Conservation (phyloP, 2,888 invertebrate genomes). For the Apamea sordens region DNA sequence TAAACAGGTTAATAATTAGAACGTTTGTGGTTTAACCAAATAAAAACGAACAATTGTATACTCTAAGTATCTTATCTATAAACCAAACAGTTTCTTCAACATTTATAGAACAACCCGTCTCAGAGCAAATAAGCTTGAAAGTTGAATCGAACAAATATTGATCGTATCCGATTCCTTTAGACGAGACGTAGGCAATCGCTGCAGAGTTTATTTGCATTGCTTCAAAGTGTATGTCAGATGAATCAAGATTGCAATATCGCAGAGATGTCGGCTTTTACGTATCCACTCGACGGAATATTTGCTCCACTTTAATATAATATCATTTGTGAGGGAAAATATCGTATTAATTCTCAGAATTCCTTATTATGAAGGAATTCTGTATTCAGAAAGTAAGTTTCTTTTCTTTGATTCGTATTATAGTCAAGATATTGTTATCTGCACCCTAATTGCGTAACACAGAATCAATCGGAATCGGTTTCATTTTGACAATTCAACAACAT, state of each 20-base stretch:
- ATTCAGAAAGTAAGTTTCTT: not conserved
- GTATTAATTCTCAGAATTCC: constrained; percentile 16
- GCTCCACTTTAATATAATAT: constrained; percentile 28
- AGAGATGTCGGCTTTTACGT: constrained; percentile 39
- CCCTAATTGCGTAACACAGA: no score
- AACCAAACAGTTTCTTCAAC: constrained; percentile 24
- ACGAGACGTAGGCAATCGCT: constrained; percentile 47
- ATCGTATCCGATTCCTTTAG: constrained; percentile 44
- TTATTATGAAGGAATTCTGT: constrained; percentile 1
- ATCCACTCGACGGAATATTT: constrained; percentile 46
- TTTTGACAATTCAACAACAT: no score
- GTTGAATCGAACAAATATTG: constrained; percentile 54
- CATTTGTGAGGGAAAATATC: not conserved
- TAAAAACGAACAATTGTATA: not conserved
- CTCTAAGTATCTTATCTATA: not conserved
- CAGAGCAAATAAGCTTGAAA: constrained; percentile 42
- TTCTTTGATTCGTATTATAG: not conserved
- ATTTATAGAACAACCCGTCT: constrained; percentile 23
- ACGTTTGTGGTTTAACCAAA: not conserved
- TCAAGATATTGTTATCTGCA: constrained; percentile 6
- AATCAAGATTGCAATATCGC: constrained; percentile 58
- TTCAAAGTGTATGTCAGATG: constrained; percentile 42
- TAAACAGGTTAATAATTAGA: not conserved
- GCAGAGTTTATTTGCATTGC: constrained; percentile 49
- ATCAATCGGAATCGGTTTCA: no score